Conservation (phyloP, 1,140 invertebrate species). For the Mycetomoellerius zeteki region DNA sequence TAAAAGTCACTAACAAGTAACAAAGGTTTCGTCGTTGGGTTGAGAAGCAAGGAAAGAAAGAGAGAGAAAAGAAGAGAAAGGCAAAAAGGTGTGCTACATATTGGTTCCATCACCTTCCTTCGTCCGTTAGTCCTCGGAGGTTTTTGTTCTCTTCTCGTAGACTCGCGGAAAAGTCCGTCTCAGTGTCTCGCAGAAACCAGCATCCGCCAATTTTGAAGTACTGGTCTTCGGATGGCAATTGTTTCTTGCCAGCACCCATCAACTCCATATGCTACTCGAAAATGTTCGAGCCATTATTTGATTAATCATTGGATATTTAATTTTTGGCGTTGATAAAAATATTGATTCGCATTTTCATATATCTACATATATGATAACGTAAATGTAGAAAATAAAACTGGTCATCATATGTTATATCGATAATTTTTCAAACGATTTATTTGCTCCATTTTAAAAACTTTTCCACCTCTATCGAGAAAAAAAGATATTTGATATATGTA, state of each 20-base stretch:
- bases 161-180: conserved; percentile 43
- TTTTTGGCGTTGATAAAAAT: conserved; percentile 3
- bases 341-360: not conserved
- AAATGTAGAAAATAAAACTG: not conserved
- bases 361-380: not conserved
- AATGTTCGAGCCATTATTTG: conserved; percentile 54
- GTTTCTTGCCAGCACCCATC: conserved; percentile 44
- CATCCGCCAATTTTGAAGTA: conserved; percentile 55
- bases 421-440: not conserved
- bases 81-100: conserved; percentile 70
- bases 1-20: conserved; percentile 81
- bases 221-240: conserved; percentile 61
- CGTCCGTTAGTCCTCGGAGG: conserved; percentile 56
- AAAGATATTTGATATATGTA: conserved; percentile 20
- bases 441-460: not conserved
- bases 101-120: conserved; percentile 74
- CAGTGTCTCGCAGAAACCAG: conserved; percentile 26
- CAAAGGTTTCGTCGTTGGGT: conserved; percentile 76
- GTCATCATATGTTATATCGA: not conserved
- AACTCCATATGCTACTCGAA: conserved; percentile 10
- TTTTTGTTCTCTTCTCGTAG: conserved; percentile 69
- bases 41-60: conserved; percentile 22
- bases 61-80: conserved; percentile 21
- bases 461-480: conserved; percentile 3
- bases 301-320: conserved; percentile 43